Evolutionary conservation across 2,797 vertebrate species (phyloP), one percentile per base, ranked within the genome.

Genomic region (Molossus alvarezi): DNA sequence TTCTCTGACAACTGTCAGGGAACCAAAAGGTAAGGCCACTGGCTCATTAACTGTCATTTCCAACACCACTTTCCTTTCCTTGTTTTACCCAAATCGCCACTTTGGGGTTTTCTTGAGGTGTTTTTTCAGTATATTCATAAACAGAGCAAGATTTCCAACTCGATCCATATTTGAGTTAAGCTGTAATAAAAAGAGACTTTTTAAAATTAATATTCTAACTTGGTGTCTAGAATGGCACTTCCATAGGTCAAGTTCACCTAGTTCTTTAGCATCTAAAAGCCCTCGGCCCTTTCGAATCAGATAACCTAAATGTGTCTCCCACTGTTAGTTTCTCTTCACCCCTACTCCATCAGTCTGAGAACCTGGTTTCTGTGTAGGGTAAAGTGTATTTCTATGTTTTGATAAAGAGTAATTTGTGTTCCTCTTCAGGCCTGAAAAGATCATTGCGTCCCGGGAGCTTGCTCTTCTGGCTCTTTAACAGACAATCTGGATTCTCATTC

Each of bases 381-480:
- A 94, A 88, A 88, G 88, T 90, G 79, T 84, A 79, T 92, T 96
- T 96, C 86, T 82, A 4, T 94, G 88, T 97, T 97, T 97, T 95
- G 92, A 92, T 95, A 81, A 96, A 96, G 73, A 95, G 76, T 92
- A 83, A 95, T 92, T 83, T 88, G 51, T 95, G 82, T 88, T 91
- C 65, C 51, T 97, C 57, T 80, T 82, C 72, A 80, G 92, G 48
- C 88, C 81, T 94, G 82, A 96, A 93, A 97, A 81, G 94, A 94
- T 94, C 79, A 94, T 97, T 90, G 71, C 0, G 1, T 95, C 82
- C 72, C 6, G 2, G 51, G 93, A 96, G 65, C 60, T 84, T 6
- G 12, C 76, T 94, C 41, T 95, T 95, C 93, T 93, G 87, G 72
- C 84, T 88, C 53, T 95, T 95, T 94, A 95, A 95, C 55, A 95